Base-by-base conservation (phyloP, 2,113 vertebrate species). In the Gadus macrocephalus region DNA sequence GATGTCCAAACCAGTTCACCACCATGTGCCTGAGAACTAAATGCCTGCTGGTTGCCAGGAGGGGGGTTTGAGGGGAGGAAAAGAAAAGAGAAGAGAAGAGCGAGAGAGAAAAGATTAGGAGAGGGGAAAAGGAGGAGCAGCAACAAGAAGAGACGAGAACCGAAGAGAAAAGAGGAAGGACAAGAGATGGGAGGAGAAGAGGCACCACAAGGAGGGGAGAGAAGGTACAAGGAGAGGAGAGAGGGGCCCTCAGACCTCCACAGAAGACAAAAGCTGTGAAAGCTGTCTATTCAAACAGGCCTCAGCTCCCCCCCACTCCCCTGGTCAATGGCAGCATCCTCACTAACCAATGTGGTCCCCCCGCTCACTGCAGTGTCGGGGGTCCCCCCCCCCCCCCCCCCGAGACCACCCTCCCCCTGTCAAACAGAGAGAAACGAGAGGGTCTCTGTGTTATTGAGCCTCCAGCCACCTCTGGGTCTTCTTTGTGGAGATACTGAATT, bases 221-320 rank as follows among this genome's bases (percentile, higher is more conserved):
- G 28, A n/a, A 65, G n/a, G 42, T 17, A 65, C 8, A 7, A 64
- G n/a, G 27, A n/a, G 15, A 15, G 28, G 11, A 3, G 17, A n/a
- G 19, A 20, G n/a, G 9, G 53, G 35, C 64, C 49, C 35, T 69
- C 68, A 5, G 56, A 62, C 58, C 19, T 53, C 64, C 3, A 35
- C 61, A 25, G 66, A 20, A 62, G 4, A 25, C 25, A 35, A 77
- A 7, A 7, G 31, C 4, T 35, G 68, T 73, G 62, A 83, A 80
- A 78, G 73, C 73, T 71, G 69, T 58, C 75, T 53, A 78, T 80
- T 80, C 78, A 78, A 25, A 38, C 31, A 31, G 69, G 38, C 62
- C 27, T 61, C 61, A 35, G 31, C 4, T 35, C 4, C 31, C 31
- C 31, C 31, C 31, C 2, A 25, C 62, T 53, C 66, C 35, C 71